Evolutionary conservation across 30 jellyfish, hydroid and myxozoan genomes (phyloP).

Genomic region (Hydractinia echinata): DNA sequence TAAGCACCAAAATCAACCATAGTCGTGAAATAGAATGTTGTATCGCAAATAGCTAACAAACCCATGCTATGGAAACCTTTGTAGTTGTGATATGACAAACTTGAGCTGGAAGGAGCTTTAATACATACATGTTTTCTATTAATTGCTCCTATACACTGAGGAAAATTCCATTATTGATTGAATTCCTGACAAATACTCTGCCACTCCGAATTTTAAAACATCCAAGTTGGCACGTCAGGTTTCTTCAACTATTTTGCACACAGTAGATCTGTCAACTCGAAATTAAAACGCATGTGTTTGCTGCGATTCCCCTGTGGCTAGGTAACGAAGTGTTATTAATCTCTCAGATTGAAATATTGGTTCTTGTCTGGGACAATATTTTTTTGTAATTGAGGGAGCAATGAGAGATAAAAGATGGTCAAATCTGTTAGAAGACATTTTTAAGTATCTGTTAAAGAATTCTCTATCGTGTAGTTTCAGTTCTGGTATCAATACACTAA

Average conservation of each 20-base stretch:
- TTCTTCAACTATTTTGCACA: slow-evolving; percentile 37
- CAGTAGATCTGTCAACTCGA: slow-evolving; percentile 43
- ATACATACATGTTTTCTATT: slow-evolving; percentile 56
- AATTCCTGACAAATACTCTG: slow-evolving; percentile 24
- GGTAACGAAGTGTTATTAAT: slow-evolving; percentile 42
- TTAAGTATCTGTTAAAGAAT: slow-evolving; percentile 21
- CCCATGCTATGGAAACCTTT: neutral
- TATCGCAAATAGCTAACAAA: slow-evolving; percentile 67
- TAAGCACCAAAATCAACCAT: slow-evolving; percentile 53
- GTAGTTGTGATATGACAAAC: too few species aligned
- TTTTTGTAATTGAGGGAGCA: slow-evolving; percentile 39
- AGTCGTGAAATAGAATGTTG: slow-evolving; percentile 45
- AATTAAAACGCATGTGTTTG: slow-evolving; percentile 35
- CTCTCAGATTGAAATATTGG: slow-evolving; percentile 38
- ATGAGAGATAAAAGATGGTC: slow-evolving; percentile 37
- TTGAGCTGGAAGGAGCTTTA: slow-evolving; percentile 17
- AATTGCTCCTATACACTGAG: slow-evolving; percentile 55
- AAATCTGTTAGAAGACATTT: slow-evolving; percentile 54
- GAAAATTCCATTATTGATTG: slow-evolving; percentile 49
- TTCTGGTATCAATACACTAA: slow-evolving; percentile 1
- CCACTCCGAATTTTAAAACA: slow-evolving; percentile 49
- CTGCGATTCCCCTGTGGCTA: slow-evolving; percentile 11
- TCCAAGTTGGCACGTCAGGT: slow-evolving; percentile 42
- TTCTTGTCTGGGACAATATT: slow-evolving; percentile 20
- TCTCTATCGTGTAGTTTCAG: neutral